phyloP scores from a whole-genome alignment of 2,888 invertebrate genomes.

The Agrilus mali region DNA sequence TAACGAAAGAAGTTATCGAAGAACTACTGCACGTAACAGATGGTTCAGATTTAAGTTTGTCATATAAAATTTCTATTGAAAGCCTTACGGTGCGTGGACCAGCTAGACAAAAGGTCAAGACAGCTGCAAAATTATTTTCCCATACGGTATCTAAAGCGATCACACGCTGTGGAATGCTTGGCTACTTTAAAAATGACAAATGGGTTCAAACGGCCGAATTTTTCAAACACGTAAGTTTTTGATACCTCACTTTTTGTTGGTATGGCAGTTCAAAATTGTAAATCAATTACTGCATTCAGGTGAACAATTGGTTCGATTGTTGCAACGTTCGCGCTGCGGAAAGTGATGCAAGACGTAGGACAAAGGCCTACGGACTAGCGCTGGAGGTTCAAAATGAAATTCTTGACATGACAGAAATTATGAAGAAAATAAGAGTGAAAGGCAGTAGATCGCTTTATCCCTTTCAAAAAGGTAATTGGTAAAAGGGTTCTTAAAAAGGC shows the following conservation, averaged over 20 bases:
- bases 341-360: conserved; percentile 8
- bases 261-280: too few relatives aligned
- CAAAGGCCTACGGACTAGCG: conserved; percentile 14
- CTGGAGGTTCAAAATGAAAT: conserved; percentile 11
- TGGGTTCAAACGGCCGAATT: conserved; percentile 14
- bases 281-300: conserved; percentile 1
- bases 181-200: conserved; percentile 6
- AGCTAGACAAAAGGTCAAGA: too few relatives aligned
- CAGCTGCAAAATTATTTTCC: too few relatives aligned
- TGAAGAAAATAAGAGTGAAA: conserved; percentile 10
- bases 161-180: conserved; percentile 10
- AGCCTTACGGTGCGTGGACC: too few relatives aligned
- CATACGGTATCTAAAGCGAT: conserved; percentile 14
- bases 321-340: conserved; percentile 9
- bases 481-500: background rate
- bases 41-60: conserved; percentile 12
- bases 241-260: conserved; percentile 5
- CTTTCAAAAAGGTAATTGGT: conserved; percentile 15
- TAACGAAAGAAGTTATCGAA: conserved; percentile 10
- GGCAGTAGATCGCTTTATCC: too few relatives aligned
- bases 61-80: too few relatives aligned
- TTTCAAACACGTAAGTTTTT: conserved; percentile 12
- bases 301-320: conserved; percentile 15
- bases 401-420: conserved; percentile 12
- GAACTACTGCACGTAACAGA: conserved; percentile 8